These are phyloP conservation scores for Patiria pectinifera DNA, from an alignment of 53 echinoderm and acorn worm genomes.

Conservation along the genomic window DNA sequence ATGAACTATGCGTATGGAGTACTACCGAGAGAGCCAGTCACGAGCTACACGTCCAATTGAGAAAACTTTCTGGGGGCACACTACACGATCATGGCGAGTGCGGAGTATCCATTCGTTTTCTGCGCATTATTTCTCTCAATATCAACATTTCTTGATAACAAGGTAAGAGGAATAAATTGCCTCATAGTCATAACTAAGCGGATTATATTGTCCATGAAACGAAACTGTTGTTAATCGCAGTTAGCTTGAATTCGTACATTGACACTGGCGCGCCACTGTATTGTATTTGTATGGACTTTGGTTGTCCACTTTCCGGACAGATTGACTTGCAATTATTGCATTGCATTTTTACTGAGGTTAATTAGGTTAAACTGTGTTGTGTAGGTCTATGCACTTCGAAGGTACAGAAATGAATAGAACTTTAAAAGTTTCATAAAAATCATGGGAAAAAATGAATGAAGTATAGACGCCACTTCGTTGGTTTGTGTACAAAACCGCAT, in stretches of 20 bases:
- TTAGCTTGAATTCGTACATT: background rate
- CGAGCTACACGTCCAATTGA: background rate
- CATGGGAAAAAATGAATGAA: too few relatives aligned
- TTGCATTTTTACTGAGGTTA: too few relatives aligned
- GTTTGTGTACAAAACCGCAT: too few relatives aligned
- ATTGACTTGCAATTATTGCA: too few relatives aligned
- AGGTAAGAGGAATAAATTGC: background rate
- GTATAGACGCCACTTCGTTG: too few relatives aligned
- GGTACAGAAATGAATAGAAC: too few relatives aligned
- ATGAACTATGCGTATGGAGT: background rate
- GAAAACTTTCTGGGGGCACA: background rate
- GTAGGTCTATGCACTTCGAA: too few relatives aligned
- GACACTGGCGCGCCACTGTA: background rate
- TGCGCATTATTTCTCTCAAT: background rate
- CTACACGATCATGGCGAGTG: background rate
- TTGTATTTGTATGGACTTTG: background rate
- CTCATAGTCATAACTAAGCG: background rate
- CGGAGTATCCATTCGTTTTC: background rate
- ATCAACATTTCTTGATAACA: background rate
- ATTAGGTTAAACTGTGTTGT: too few relatives aligned
- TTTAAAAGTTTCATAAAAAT: background rate
- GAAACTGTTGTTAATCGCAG: background rate
- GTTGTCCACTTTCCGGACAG: conserved; percentile 4
- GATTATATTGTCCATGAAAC: background rate
- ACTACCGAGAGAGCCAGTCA: background rate